phyloP scores from a whole-genome alignment of 2,113 vertebrate species.

The Ascaphus truei region DNA sequence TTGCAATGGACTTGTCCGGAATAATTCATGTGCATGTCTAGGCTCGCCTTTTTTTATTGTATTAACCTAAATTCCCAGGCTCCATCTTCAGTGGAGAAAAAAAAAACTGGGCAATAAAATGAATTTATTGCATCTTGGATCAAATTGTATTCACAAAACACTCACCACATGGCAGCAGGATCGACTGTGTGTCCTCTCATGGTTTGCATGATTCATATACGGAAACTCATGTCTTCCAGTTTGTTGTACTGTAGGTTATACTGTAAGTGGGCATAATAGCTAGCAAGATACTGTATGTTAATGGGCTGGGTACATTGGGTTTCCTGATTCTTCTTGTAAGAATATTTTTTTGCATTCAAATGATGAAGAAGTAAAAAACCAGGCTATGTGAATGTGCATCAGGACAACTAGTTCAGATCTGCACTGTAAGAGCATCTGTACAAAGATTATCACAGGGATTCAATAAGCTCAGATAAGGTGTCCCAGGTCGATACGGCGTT shows the following conservation, averaged over 20 bases:
- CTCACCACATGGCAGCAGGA: neutral
- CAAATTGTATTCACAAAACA: conserved; percentile 2
- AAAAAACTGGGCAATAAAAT: conserved; percentile 3
- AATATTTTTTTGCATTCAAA: neutral
- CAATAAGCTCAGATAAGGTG: too few relatives aligned
- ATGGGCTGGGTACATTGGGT: neutral
- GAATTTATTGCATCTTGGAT: conserved; percentile 5
- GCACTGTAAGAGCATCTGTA: too few relatives aligned
- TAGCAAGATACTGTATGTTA: neutral
- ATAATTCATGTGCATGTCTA: neutral
- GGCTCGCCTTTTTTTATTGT: too few relatives aligned
- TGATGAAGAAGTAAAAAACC: neutral
- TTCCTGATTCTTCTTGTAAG: neutral
- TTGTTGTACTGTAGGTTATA: neutral
- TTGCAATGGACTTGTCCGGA: neutral
- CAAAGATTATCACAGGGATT: too few relatives aligned
- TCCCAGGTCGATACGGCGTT: too few relatives aligned
- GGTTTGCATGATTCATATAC: neutral
- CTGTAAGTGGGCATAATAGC: neutral
- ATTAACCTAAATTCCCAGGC: neutral
- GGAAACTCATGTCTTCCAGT: neutral
- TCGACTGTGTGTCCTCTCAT: neutral
- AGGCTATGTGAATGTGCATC: neutral
- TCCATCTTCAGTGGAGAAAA: neutral
- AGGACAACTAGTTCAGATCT: too few relatives aligned